Evolutionary conservation across 2,888 invertebrate genomes (phyloP), one percentile per base, ranked within the genome.

Genomic region (Watsonalla cultraria): DNA sequence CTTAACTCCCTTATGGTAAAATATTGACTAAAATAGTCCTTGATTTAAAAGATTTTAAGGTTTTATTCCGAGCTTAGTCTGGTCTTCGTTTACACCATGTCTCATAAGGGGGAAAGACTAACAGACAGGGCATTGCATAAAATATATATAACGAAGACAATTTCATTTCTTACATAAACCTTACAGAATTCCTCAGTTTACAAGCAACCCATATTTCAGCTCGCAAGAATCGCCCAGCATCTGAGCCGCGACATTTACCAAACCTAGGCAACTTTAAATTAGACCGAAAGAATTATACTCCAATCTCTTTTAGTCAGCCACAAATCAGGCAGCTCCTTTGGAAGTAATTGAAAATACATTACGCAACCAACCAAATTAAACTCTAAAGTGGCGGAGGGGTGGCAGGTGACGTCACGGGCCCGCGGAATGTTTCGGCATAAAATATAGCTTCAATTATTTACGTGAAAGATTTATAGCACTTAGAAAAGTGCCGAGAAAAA

Each of bases 391-490:
- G 90, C 87, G 90, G 87, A 80, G 78, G 83, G 82, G 82, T 73
- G 84, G 86, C 88, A 89, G 90, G 89, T 87, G 89, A 82, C 68
- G 82, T 81, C 82, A 82, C 88, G 83, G 77, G 77, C 82, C 86
- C 78, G 80, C 84, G 86, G 88, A 89, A 90, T 90, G 90, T 89
- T 90, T 90, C 87, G 90, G 90, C 90, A 90, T 91, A 91, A 91
- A 91, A 91, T 91, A 91, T 91, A 88, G 91, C 90, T 91, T 91
- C 91, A 91, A 91, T 91, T 91, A 91, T 91, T 91, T 91, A 91
- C 90, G 87, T 85, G 87, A 82, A 77, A 90, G 90, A 90, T 90
- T 90, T 90, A 90, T 90, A 55, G 87, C 82, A 88, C 90, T 90
- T 90, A 88, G 89, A 89, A 88, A 90, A 90, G 88, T 89, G 90